Evolutionary conservation across 2,888 invertebrate genomes (phyloP), one percentile per base, ranked within the genome.

Genomic region (Zaprionus lineosus): DNA sequence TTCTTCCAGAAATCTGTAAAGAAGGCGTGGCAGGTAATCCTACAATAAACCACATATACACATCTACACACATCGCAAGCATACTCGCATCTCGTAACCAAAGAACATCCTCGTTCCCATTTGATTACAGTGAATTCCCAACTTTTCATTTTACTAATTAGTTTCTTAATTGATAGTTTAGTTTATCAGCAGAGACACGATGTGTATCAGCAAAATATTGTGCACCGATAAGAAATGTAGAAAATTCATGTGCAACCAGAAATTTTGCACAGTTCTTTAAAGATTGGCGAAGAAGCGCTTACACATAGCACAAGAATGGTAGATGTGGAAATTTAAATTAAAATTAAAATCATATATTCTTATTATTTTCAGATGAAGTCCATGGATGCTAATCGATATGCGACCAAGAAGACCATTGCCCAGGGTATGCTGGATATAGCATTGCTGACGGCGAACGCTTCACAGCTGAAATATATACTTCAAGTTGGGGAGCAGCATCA

Each of bases 341-440:
- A 8, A 8, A 8, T 7, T 24, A 24, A 5, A 5, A 7, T 24
- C n/a, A 24, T 24, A n/a, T 24, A 24, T 2, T 24, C n/a, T 24
- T 2, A 24, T 24, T 3, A n/a, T n/a, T 73, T 76, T 6, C 89
- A 94, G 94, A 88, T 92, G 77, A 96, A 95, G 89, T 92, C 93
- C 0, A 91, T 96, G 88, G 95, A 97, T 86, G 94, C 95, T 2
- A 97, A 97, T 90, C 93, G 95, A 71, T 97, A 97, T 92, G 96
- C 97, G 14, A 96, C 96, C 6, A 97, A 97, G 90, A 97, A 97
- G 90, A 96, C 96, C 0, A 96, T 97, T 55, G 96, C 97, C 0
- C 97, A 97, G 91, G 96, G 97, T 2, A 95, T 97, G 93, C 92
- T 97, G 76, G 96, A 97, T 88, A 95, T 97, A 55, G 96, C 97